A percentile compares a stretch with the other conserved stretches of the same genome.
Evolutionary conservation across 2,797 vertebrate genomes (phyloP).

Genomic region (Enoplosus armatus): DNA sequence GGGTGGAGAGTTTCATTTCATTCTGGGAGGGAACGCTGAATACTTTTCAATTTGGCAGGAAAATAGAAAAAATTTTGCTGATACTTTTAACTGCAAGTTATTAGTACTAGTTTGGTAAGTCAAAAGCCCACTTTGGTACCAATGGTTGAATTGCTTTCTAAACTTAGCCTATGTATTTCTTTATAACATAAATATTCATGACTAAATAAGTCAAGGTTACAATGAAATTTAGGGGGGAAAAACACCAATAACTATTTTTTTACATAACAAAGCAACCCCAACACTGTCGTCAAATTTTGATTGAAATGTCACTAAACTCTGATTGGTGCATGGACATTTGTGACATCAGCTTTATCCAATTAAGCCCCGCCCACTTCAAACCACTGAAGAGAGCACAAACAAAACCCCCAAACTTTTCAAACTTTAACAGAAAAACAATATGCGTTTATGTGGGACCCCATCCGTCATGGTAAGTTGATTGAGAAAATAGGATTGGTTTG

Average conservation of each 20-base stretch:
- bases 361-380: background rate
- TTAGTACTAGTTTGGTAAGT: background rate
- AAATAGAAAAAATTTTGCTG: background rate
- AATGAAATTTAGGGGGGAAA: too few relatives aligned
- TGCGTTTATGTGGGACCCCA: background rate
- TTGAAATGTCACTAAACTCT: background rate
- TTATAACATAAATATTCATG: background rate
- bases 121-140: background rate
- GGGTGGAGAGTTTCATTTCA: conserved; percentile 17
- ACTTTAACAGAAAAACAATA: background rate
- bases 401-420: background rate
- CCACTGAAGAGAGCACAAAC: background rate
- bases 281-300: background rate
- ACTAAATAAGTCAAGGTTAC: background rate
- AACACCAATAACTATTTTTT: too few relatives aligned
- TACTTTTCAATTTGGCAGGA: conserved; percentile 14
- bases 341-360: background rate
- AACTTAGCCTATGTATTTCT: background rate
- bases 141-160: background rate
- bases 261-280: background rate
- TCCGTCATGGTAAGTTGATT: background rate
- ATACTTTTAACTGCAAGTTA: background rate
- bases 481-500: background rate
- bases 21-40: background rate
- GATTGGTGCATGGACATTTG: background rate